A percentile compares a stretch with the other conserved stretches of the same genome.
These are phyloP conservation scores for Ailurus styani DNA, from an alignment of 2,113 vertebrate genomes.

Conservation along the genomic window DNA sequence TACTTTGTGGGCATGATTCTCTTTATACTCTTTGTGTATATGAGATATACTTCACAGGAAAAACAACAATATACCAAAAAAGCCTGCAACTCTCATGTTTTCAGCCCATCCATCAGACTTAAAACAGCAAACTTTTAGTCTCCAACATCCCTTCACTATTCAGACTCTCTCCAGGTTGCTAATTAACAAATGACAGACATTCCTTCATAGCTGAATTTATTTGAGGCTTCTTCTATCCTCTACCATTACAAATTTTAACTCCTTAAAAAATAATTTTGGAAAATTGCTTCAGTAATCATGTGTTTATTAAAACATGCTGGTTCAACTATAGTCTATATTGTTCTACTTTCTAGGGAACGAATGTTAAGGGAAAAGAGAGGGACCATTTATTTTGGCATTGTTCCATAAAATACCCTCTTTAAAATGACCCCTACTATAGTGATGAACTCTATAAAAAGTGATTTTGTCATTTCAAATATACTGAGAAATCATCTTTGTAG, in stretches of 20 bases:
- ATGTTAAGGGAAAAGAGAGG: background rate
- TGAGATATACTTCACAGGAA: background rate
- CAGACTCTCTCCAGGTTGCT: background rate
- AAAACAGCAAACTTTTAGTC: background rate
- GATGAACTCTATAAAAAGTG: background rate
- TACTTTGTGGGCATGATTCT: background rate
- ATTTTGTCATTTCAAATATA: slow-evolving; percentile 14
- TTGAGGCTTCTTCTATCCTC: background rate
- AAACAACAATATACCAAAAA: background rate
- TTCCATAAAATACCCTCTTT: background rate
- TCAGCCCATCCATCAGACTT: background rate
- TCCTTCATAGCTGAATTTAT: background rate
- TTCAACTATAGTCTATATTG: background rate
- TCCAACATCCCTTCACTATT: background rate
- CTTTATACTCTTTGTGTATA: background rate
- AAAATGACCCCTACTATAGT: background rate
- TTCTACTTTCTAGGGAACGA: background rate
- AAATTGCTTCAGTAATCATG: background rate
- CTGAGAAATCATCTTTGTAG: background rate
- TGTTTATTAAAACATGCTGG: background rate
- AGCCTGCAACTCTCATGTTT: background rate
- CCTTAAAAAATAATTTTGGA: background rate
- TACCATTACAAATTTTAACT: background rate
- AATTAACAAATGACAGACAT: background rate
- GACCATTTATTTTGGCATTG: background rate